These are phyloP conservation scores for Leptinotarsa rubiginosa DNA, from an alignment of 2,888 invertebrate species.

Conservation along the genomic window DNA sequence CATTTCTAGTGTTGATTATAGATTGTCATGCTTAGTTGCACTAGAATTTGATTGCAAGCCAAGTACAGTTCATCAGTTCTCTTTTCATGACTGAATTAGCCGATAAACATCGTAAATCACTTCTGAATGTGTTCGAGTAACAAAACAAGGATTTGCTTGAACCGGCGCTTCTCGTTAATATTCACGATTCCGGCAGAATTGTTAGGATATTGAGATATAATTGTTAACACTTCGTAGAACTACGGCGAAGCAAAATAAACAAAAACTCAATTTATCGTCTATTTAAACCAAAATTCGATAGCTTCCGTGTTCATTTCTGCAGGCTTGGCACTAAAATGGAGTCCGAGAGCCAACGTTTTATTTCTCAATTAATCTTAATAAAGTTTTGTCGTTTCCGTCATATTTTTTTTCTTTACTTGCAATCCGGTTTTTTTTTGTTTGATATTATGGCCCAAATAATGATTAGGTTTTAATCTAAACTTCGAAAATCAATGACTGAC, in stretches of 20 bases:
- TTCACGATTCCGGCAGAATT: background rate
- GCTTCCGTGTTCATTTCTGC: constrained; percentile 15
- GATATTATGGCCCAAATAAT: too few species aligned
- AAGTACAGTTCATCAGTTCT: too few species aligned
- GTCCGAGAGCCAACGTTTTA: background rate
- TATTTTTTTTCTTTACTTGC: too few species aligned
- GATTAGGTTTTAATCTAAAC: too few species aligned
- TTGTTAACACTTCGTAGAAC: constrained; percentile 1
- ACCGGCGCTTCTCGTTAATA: background rate
- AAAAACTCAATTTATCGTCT: background rate
- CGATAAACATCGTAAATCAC: background rate
- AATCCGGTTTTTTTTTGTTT: too few species aligned
- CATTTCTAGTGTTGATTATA: too few species aligned
- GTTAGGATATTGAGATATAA: background rate
- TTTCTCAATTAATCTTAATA: background rate
- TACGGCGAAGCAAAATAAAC: constrained; percentile 5
- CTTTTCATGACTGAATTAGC: too few species aligned
- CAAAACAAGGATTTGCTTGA: background rate
- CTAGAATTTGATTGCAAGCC: too few species aligned
- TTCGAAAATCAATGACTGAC: too few species aligned
- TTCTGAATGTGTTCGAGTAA: background rate
- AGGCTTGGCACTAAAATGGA: background rate
- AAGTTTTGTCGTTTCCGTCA: background rate
- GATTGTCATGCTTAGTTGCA: too few species aligned
- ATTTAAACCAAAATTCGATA: background rate